A percentile compares a stretch with the other conserved stretches of the same genome.
Evolutionary conservation across 1,140 invertebrate genomes (phyloP).

Genomic region (Drosophila littoralis): DNA sequence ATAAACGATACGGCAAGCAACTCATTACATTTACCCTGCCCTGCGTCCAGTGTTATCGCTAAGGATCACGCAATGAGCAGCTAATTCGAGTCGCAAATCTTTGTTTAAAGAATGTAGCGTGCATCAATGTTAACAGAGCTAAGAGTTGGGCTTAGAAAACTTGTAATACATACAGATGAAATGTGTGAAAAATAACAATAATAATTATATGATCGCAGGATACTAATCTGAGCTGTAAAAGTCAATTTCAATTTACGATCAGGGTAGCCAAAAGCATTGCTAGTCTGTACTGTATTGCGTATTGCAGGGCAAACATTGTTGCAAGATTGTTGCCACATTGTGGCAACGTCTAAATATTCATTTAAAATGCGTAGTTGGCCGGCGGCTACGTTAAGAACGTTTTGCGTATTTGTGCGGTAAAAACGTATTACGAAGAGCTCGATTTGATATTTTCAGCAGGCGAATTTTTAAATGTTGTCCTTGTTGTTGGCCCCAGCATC

Average conservation of each 20-base stretch:
- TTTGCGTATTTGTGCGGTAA: constrained; percentile 58
- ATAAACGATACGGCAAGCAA: constrained; percentile 27
- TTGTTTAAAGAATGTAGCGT: not conserved
- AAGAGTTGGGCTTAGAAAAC: too few relatives aligned
- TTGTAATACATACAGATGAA: too few relatives aligned
- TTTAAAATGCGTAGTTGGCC: constrained; percentile 57
- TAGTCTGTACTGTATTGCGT: not conserved
- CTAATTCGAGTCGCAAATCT: not conserved
- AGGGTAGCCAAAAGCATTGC: not conserved
- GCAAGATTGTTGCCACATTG: constrained; percentile 33
- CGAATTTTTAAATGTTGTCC: constrained; percentile 64
- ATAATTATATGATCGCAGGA: too few relatives aligned
- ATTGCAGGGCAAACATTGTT: constrained; percentile 9
- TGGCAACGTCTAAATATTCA: constrained; percentile 59
- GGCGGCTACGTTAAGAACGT: constrained; percentile 12
- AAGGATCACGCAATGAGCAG: not conserved
- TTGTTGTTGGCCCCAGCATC: constrained; percentile 42
- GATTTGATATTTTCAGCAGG: constrained; percentile 73
- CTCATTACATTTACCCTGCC: too few relatives aligned
- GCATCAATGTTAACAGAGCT: too few relatives aligned
- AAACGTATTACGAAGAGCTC: constrained; percentile 74
- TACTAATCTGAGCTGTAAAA: too few relatives aligned
- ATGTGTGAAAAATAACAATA: too few relatives aligned
- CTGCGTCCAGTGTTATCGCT: not conserved
- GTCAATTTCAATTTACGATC: not conserved